These are phyloP conservation scores for Heteractis magnifica DNA, from an alignment of 92 coral and sea anemone genomes.

Conservation along the genomic window DNA sequence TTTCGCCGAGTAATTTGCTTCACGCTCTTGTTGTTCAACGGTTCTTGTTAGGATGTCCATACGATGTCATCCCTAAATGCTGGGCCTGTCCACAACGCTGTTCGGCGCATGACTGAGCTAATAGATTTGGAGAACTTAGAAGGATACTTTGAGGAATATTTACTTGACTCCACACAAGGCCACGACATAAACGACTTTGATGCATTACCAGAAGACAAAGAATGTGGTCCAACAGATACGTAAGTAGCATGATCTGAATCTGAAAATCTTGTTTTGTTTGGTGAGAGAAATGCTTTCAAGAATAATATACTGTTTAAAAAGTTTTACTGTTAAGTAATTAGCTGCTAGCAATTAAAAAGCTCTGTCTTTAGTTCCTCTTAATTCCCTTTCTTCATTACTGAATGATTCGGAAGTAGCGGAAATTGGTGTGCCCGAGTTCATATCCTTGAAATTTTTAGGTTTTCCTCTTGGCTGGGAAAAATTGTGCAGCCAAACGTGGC, in stretches of 20 bases:
- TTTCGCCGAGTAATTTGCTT: background rate
- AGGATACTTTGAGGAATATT: conserved; percentile 37
- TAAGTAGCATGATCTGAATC: background rate
- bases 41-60: conserved; percentile 2
- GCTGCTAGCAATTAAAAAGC: no score
- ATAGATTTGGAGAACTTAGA: conserved; percentile 43
- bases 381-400: no score
- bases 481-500: no score
- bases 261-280: background rate
- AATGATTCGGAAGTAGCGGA: no score
- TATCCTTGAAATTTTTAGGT: no score
- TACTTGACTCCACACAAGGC: conserved; percentile 13
- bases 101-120: conserved; percentile 48
- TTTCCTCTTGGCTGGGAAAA: no score
- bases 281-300: no score
- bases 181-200: conserved; percentile 16
- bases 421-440: no score
- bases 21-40: background rate
- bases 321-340: no score
- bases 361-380: no score
- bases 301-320: no score
- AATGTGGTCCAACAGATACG: background rate
- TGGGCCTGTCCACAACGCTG: conserved; percentile 34
- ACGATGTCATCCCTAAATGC: conserved; percentile 6
- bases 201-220: conserved; percentile 4